Base-by-base conservation (phyloP, 2,113 vertebrate species). In the Notarius quadriscutis region DNA sequence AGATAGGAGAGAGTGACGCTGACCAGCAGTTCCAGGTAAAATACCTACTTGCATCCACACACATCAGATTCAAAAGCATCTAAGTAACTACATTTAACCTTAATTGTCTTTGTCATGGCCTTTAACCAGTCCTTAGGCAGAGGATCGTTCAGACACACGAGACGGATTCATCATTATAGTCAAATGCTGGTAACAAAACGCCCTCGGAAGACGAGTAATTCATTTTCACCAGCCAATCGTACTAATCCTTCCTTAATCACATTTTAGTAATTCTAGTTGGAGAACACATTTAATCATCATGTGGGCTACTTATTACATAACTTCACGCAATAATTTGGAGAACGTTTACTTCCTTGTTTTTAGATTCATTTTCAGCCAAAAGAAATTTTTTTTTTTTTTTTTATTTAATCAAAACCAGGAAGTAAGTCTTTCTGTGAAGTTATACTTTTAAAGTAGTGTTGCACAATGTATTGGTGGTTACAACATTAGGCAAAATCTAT, bases 11-110 rank as follows among this genome's bases (percentile, higher is more conserved):
- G 92, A 96, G 96, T 0, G 98, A 99, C 89, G 96, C 97, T 0
- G 97, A 99, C 88, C 97, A 97, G 25, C 95, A 96, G 58, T 99
- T 99, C 95, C 98, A 99, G 97, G 98, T 98, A 94, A 83, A 93
- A 88, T 30, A 20, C 41, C n/a, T 30, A 12, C 5, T 48, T 75
- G 58, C 34, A 50, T 41, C 34, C n/a, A 62, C 25, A 80, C 65
- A 51, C 57, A 85, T 22, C 50, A 80, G 60, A 51, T 14, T 69
- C 20, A 0, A 55, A 55, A 84, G 18, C 58, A n/a, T 50, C 18
- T 7, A 57, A 18, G 3, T 84, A 48, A 67, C 71, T 14, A 69
- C 1, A 71, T 50, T 82, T 93, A 90, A 89, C 84, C 48, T 63
- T 50, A 34, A 83, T 78, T 91, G 30, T 91, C 84, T 90, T 87